Percentiles rank a stretch among this genome's conserved stretches.
phyloP scores from a whole-genome alignment of 2,797 vertebrate genomes.

The Poeciliopsis turneri region DNA sequence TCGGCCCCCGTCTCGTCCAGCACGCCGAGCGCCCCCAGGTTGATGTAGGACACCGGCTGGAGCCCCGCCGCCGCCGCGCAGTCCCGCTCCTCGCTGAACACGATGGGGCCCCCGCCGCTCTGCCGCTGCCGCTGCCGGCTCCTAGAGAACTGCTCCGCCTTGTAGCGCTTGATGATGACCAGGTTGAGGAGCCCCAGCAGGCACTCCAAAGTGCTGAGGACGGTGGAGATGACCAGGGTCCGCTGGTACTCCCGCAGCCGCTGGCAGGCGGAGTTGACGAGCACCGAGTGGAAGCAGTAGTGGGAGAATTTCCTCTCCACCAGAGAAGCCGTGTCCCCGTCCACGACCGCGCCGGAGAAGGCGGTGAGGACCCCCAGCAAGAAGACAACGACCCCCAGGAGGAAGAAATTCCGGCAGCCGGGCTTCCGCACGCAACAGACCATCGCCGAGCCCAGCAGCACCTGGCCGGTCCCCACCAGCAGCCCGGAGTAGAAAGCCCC shows the following conservation, averaged over 20 bases:
- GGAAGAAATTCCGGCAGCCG: constrained; percentile 90
- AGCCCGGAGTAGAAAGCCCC: constrained; percentile 95
- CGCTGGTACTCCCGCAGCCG: constrained; percentile 91
- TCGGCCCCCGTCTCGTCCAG: constrained; percentile 89
- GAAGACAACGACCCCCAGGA: constrained; percentile 91
- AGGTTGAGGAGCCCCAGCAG: constrained; percentile 91
- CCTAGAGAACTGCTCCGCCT: constrained; percentile 84
- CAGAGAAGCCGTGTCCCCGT: constrained; percentile 93
- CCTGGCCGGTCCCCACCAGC: constrained; percentile 88
- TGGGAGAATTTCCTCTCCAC: constrained; percentile 93
- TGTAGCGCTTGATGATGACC: constrained; percentile 89
- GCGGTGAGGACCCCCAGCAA: constrained; percentile 93
- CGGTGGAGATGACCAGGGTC: constrained; percentile 89
- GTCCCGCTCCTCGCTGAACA: constrained; percentile 88
- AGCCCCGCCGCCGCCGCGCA: constrained; percentile 76
- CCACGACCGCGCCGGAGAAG: constrained; percentile 95
- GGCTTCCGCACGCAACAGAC: constrained; percentile 88
- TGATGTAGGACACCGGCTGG: constrained; percentile 93
- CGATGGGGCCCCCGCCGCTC: constrained; percentile 82
- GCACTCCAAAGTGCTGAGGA: constrained; percentile 93
- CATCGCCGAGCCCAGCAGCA: constrained; percentile 87
- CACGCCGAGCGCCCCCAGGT: constrained; percentile 86
- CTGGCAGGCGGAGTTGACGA: constrained; percentile 82
- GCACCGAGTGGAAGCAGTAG: constrained; percentile 85
- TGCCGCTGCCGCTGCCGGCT: constrained; percentile 79